Conservation (phyloP, 2,113 vertebrate genomes). For the Asarcornis scutulata region DNA sequence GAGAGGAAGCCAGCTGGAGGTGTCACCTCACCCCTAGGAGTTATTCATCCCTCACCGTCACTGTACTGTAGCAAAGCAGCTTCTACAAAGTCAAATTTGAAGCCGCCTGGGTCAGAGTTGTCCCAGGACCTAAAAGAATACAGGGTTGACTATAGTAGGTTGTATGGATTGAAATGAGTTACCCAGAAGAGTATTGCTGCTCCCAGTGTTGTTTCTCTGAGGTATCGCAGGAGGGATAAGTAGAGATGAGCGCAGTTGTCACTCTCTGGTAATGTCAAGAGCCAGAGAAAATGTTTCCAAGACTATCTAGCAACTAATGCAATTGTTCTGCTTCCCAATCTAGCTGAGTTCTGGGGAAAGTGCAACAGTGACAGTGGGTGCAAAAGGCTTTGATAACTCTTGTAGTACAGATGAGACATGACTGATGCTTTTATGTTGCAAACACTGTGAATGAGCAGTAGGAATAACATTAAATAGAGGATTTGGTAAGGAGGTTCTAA, state of each 20-base stretch:
- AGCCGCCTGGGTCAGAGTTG: neutral
- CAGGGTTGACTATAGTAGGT: neutral
- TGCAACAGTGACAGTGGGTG: neutral
- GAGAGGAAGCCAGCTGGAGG: neutral
- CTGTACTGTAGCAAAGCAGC: neutral
- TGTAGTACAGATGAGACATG: neutral
- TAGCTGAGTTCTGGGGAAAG: neutral
- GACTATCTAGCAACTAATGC: neutral
- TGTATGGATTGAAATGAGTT: neutral
- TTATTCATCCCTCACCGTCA: neutral
- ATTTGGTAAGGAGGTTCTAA: neutral
- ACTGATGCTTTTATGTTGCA: neutral
- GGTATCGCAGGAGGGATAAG: neutral
- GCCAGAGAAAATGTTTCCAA: neutral
- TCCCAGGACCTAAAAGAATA: neutral
- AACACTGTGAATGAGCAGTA: neutral
- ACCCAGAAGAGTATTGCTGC: neutral
- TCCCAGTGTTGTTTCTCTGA: neutral
- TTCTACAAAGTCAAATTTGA: neutral
- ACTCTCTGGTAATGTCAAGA: neutral
- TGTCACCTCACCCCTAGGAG: neutral
- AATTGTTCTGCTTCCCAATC: neutral
- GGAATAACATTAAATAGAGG: neutral
- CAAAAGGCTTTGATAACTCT: neutral
- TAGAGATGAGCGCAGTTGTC: neutral